Evolutionary conservation across 2,113 vertebrate species (phyloP), one percentile per base, ranked within the genome.

Genomic region (Callospermophilus lateralis): DNA sequence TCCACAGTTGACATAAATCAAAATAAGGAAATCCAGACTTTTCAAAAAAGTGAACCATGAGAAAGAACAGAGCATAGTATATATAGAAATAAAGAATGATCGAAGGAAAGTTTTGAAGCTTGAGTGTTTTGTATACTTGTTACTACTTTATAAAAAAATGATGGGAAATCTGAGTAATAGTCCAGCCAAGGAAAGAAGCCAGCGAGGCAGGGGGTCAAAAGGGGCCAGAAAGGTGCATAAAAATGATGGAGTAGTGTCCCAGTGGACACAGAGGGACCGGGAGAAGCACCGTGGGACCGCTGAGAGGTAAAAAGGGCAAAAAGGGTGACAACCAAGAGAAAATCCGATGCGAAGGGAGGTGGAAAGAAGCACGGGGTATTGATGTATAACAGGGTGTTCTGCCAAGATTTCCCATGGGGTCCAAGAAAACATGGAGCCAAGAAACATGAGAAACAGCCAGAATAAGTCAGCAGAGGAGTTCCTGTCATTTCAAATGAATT

Each of bases 361-460:
- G 24, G 79, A 87, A 65, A 93, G 51, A 96, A 58, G 15, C 84
- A 51, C 55, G 93, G 28, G 22, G 6, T 68, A 61, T 22, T 73
- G 79, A 94, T 76, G 37, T 42, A 79, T 51, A 77, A 95, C 90
- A 84, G 86, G 42, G 63, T 90, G 93, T 76, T 94, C 92, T 81
- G 92, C 95, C 95, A 90, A 92, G 96, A 94, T 90, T 39, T 83
- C 90, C 89, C 94, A 32, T 30, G 65, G 48, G 92, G 72, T 58
- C 61, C 88, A 20, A 32, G 58, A 42, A 95, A 90, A 74, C 84
- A 73, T 0, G 6, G 73, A 61, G 92, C 89, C 92, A 94, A 90
- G 61, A 88, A 67, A 72, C 84, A 77, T 89, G 58, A 84, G 39
- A 68, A 92, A 76, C 68, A 83, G 90, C 42, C 79, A 73, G 84